Percentiles rank a stretch among this genome's conserved stretches.
Evolutionary conservation across 2,888 invertebrate genomes (phyloP).

Genomic region (Patella caerulea): DNA sequence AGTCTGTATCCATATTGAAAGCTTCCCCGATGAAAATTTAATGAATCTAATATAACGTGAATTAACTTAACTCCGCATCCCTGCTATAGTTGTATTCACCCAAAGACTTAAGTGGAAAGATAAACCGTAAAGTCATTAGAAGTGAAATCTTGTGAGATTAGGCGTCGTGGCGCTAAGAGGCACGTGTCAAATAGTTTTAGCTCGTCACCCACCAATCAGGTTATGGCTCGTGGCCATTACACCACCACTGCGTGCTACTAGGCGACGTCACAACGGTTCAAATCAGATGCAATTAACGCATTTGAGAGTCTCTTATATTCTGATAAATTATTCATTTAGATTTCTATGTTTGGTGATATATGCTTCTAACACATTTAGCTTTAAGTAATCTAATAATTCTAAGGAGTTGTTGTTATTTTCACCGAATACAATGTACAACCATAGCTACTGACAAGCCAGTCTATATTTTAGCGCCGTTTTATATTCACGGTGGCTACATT

Average conservation of each 20-base stretch:
- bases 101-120: slow-evolving; percentile 31
- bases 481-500: not conserved
- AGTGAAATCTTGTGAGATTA: slow-evolving; percentile 19
- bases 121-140: slow-evolving; percentile 37
- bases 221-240: not conserved
- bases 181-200: slow-evolving; percentile 9
- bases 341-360: slow-evolving; percentile 7
- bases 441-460: not conserved
- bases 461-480: not conserved
- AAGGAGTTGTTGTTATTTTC: not conserved
- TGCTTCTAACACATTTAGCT: slow-evolving; percentile 10
- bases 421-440: not conserved
- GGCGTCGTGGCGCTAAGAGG: slow-evolving; percentile 1
- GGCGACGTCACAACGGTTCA: slow-evolving; percentile 1
- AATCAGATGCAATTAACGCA: not conserved
- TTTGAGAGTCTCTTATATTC: not conserved
- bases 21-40: slow-evolving; percentile 43
- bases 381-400: not conserved
- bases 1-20: slow-evolving; percentile 33
- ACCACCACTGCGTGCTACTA: not conserved
- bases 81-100: slow-evolving; percentile 34
- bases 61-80: slow-evolving; percentile 37
- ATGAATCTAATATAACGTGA: slow-evolving; percentile 47
- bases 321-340: slow-evolving; percentile 1
- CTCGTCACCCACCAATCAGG: slow-evolving; percentile 9